A percentile compares a stretch with the other conserved stretches of the same genome.
These are phyloP conservation scores for Cataglyphis rosenhaueri DNA, from an alignment of 2,888 invertebrate species.

Conservation along the genomic window DNA sequence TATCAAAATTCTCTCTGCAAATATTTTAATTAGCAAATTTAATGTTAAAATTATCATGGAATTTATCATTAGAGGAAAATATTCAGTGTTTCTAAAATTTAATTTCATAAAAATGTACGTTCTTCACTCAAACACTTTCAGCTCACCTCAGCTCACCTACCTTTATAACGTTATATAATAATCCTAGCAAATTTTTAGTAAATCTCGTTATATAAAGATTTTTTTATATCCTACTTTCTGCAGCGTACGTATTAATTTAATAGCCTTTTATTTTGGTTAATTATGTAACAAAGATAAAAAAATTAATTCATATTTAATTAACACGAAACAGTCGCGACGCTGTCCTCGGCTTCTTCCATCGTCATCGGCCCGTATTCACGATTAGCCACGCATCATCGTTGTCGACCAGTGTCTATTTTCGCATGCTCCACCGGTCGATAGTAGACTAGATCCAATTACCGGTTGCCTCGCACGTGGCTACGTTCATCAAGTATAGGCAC, in stretches of 20 bases:
- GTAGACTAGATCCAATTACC: slow-evolving; percentile 60
- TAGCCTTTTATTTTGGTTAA: neutral
- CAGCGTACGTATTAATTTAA: neutral
- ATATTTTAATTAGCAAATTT: slow-evolving; percentile 26
- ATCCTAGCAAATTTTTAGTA: neutral
- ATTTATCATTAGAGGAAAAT: neutral
- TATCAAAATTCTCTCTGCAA: neutral
- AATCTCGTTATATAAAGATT: neutral
- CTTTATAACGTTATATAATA: neutral
- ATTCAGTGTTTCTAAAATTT: neutral
- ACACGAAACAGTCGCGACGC: neutral
- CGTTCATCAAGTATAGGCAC: slow-evolving; percentile 22
- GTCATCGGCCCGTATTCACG: slow-evolving; percentile 8
- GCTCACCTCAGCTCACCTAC: neutral
- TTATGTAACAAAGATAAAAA: neutral
- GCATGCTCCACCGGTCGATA: slow-evolving; percentile 52
- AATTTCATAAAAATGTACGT: neutral
- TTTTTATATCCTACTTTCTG: neutral
- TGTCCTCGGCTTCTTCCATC: slow-evolving; percentile 6
- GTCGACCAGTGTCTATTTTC: slow-evolving; percentile 53
- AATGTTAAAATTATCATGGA: neutral
- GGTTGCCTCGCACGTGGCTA: slow-evolving; percentile 36
- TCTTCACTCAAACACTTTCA: neutral
- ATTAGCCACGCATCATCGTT: slow-evolving; percentile 36
- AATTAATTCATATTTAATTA: slow-evolving; percentile 19